Percentiles rank a stretch among this genome's conserved stretches.
These are phyloP conservation scores for Tachycineta bicolor DNA, from an alignment of 2,113 vertebrate species.

Conservation along the genomic window DNA sequence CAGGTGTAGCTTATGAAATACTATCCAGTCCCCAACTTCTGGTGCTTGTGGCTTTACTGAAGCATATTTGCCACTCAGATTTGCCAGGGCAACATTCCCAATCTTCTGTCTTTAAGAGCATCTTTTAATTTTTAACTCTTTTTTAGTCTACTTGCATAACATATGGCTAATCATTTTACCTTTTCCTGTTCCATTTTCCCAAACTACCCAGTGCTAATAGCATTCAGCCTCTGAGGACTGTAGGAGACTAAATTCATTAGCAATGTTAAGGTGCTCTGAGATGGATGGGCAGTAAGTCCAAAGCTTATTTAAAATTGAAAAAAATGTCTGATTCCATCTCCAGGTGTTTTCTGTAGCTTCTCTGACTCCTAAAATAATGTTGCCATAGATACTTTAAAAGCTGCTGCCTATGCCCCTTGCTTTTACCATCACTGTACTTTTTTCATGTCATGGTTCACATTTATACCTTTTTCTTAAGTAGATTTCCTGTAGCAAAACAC, in stretches of 20 bases:
- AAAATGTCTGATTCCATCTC: background rate
- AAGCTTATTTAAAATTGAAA: background rate
- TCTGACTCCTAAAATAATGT: background rate
- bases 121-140: background rate
- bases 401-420: background rate
- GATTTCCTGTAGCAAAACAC: background rate
- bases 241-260: background rate
- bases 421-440: background rate
- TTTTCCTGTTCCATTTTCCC: background rate
- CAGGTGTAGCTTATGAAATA: background rate
- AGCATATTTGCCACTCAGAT: background rate
- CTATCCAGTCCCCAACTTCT: background rate
- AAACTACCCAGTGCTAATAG: background rate
- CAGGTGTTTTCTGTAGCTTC: conserved; percentile 5
- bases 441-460: background rate
- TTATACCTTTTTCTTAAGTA: background rate
- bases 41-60: background rate
- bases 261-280: background rate
- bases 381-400: background rate
- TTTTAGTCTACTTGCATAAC: background rate
- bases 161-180: background rate
- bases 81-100: background rate
- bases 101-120: background rate
- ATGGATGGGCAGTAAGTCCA: background rate
- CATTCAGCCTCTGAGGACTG: background rate